Conservation (phyloP, 2,113 vertebrate genomes). For the Sminthopsis crassicaudata region DNA sequence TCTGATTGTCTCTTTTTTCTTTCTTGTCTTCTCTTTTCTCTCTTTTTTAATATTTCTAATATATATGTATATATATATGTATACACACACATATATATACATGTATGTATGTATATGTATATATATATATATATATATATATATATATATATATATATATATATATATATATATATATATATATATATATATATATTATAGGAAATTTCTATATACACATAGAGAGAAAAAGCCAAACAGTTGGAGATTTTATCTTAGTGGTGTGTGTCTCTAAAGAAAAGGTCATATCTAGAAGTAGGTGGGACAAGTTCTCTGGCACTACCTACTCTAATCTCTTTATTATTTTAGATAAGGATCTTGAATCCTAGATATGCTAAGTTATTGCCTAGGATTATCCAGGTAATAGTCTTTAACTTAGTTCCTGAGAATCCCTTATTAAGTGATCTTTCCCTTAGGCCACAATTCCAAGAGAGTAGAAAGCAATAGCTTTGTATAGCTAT, state of each 20-base stretch:
- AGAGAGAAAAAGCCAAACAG: neutral
- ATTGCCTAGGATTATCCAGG: neutral
- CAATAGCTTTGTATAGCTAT: neutral
- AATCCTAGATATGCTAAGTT: neutral
- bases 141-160: no score
- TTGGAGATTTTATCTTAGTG: neutral
- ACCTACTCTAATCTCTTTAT: neutral
- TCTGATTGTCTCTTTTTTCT: neutral
- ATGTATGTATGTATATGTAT: no score
- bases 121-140: neutral
- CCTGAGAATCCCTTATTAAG: neutral
- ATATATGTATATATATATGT: neutral
- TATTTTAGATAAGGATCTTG: conserved; percentile 7
- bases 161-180: no score
- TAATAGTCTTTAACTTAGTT: neutral
- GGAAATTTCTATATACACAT: neutral
- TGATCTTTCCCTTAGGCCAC: neutral
- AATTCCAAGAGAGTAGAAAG: neutral
- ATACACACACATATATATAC: no score
- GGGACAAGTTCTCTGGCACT: neutral
- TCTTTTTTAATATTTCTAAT: neutral
- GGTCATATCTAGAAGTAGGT: neutral
- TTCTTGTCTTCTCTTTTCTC: neutral
- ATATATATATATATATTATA: no score
- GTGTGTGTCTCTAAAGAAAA: neutral